These are phyloP conservation scores for Bovichtus diacanthus DNA, from an alignment of 2,797 vertebrate genomes.

Conservation along the genomic window DNA sequence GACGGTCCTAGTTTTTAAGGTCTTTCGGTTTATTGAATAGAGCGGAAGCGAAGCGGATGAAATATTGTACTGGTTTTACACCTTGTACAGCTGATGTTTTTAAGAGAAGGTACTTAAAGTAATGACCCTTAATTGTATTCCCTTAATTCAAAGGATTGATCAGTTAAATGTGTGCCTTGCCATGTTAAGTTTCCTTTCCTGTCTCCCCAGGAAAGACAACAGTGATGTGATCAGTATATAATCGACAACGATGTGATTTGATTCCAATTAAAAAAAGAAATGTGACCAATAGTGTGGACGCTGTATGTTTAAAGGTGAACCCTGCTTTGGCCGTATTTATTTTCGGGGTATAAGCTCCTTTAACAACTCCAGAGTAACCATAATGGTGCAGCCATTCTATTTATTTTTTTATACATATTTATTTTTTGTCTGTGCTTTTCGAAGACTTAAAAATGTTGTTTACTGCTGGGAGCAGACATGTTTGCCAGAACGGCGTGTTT, in stretches of 20 bases:
- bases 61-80: constrained; percentile 10
- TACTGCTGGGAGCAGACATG: constrained; percentile 6
- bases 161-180: constrained; percentile 68
- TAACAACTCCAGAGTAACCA: constrained; percentile 12
- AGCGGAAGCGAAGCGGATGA: background rate
- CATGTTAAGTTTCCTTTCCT: constrained; percentile 13
- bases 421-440: constrained; percentile 58
- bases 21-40: background rate
- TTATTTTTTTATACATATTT: constrained; percentile 74
- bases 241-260: constrained; percentile 4
- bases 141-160: constrained; percentile 19
- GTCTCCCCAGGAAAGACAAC: constrained; percentile 1
- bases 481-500: constrained; percentile 22
- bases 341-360: background rate
- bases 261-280: too few relatives aligned
- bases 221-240: constrained; percentile 3
- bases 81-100: constrained; percentile 2
- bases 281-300: background rate
- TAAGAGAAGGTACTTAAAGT: constrained; percentile 33
- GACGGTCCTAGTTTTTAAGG: background rate
- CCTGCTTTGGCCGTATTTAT: constrained; percentile 20
- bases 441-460: constrained; percentile 43
- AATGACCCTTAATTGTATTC: constrained; percentile 16
- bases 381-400: constrained; percentile 55
- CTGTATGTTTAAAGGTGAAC: constrained; percentile 5